A percentile compares a stretch with the other conserved stretches of the same genome.
Conservation (phyloP, 2,797 vertebrate species). For the Corythornis leucogaster region DNA sequence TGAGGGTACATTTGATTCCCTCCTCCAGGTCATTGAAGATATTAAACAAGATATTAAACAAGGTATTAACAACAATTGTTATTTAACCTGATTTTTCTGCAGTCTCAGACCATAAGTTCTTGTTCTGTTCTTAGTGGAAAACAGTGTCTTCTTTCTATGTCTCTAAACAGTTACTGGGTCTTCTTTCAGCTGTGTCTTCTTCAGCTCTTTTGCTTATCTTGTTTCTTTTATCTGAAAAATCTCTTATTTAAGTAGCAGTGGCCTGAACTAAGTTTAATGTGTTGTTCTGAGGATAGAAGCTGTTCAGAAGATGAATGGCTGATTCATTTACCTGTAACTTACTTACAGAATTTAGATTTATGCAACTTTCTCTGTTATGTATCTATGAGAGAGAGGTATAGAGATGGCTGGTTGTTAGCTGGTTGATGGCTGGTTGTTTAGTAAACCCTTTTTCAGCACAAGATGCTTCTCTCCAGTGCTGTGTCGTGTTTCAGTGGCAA, state of each 20-base stretch:
- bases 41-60: too few relatives aligned
- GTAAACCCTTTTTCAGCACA: neutral
- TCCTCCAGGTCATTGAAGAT: too few relatives aligned
- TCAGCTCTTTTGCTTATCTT: neutral
- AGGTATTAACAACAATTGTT: too few relatives aligned
- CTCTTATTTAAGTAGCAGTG: neutral
- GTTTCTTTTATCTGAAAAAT: neutral
- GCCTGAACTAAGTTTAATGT: neutral
- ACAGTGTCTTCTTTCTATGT: neutral
- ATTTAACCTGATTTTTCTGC: neutral
- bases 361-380: neutral
- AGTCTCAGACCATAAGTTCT: neutral
- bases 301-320: neutral
- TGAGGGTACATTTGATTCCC: too few relatives aligned
- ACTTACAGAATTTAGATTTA: neutral
- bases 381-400: neutral
- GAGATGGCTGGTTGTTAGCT: neutral
- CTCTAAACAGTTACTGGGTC: neutral
- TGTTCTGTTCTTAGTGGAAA: slow-evolving; percentile 3
- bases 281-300: neutral
- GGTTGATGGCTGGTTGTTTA: neutral
- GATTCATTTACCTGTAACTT: neutral
- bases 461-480: neutral
- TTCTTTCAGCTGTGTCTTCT: slow-evolving; percentile 9
- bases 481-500: neutral